phyloP scores from a whole-genome alignment of 2,888 invertebrate species.

The Microdon myrmicae region DNA sequence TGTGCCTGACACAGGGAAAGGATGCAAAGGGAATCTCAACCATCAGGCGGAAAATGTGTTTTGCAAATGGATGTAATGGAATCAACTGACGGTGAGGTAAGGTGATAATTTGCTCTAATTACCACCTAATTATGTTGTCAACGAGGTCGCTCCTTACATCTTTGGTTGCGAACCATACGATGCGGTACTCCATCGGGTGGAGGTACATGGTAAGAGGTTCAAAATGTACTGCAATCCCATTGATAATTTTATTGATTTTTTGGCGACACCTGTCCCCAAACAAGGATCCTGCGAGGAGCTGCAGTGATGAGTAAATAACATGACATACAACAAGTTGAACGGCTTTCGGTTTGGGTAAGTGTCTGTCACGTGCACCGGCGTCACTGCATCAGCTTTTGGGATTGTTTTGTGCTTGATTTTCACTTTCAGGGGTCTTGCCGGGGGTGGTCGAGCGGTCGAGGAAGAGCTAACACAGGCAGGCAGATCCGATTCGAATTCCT shows the following conservation, averaged over 20 bases:
- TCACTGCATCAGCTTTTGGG: constrained; percentile 15
- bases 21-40: too few relatives aligned
- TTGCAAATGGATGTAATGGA: too few relatives aligned
- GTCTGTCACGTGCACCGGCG: too few relatives aligned
- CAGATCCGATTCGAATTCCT: constrained; percentile 22
- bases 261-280: not conserved
- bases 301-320: constrained; percentile 21
- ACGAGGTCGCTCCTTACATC: not conserved
- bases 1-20: too few relatives aligned
- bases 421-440: constrained; percentile 28
- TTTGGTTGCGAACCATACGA: too few relatives aligned
- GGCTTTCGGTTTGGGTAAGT: too few relatives aligned
- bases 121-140: constrained; percentile 42
- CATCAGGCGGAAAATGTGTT: too few relatives aligned
- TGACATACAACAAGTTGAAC: constrained; percentile 47
- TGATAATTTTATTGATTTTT: constrained; percentile 47
- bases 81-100: too few relatives aligned
- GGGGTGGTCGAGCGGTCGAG: constrained; percentile 11
- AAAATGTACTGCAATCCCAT: too few relatives aligned
- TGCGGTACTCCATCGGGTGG: too few relatives aligned
- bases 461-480: constrained; percentile 27
- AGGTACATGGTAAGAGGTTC: too few relatives aligned
- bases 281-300: constrained; percentile 2
- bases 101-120: constrained; percentile 46
- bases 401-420: constrained; percentile 34